Evolutionary conservation across 2,888 invertebrate species (phyloP), one percentile per base, ranked within the genome.

Genomic region (Ganaspis brasiliensis): DNA sequence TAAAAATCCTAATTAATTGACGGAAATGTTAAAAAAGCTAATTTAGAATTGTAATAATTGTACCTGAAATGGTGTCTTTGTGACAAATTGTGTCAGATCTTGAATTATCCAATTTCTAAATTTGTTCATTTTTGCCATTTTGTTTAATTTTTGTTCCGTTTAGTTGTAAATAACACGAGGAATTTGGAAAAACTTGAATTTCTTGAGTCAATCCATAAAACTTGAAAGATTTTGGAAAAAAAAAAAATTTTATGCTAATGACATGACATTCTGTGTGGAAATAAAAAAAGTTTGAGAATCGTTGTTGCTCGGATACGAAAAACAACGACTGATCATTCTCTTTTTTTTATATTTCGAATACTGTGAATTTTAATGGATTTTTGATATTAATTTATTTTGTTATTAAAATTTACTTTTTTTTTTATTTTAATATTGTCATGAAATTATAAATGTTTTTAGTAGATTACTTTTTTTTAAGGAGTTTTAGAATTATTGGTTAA

Each of bases 121-220:
- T 73, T 63, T 72, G 31, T 77, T 61, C 75, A 79, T 75, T 57
- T 75, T 77, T 31, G 73, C 52, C 24, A 71, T 31, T n/a, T 40
- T 61, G 16, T 74, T 26, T 2, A 14, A 24, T 40, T 16, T 4
- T 14, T 10, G 45, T 26, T 1, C n/a, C 6, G 5, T 14, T 59
- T 40, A 14, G 3, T 2, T 10, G 45, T 10, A 12, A 67, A 3
- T 67, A 40, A n/a, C 4, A 67, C 67, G 21, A 24, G 16, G n/a
- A 67, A 67, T 45, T 67, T 67, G 14, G 67, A 40, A 40, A 37
- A 49, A 24, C 2, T 26, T 12, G 14, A 1, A 1, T 40, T 67
- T 67, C 16, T 26, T 49, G 24, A n/a, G 1, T n/a, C 0, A 26
- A 45, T 40, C n/a, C 26, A 45, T 67, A 24, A 24, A 45, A n/a